A percentile compares a stretch with the other conserved stretches of the same genome.
These are phyloP conservation scores for Asbolus verrucosus DNA, from an alignment of 1,140 invertebrate genomes.

Conservation along the genomic window DNA sequence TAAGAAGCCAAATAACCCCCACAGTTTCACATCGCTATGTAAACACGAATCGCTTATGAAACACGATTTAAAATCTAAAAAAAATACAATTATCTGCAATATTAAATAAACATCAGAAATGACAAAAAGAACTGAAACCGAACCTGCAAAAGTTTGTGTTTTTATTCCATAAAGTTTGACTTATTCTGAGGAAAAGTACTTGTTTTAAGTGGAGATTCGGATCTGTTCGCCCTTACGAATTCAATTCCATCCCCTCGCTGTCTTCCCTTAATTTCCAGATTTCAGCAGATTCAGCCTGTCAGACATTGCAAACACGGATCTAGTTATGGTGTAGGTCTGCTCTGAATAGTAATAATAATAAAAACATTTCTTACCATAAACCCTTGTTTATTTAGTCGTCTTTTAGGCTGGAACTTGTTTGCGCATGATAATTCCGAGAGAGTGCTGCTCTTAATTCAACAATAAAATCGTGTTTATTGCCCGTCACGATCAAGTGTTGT, in stretches of 20 bases:
- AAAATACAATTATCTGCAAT: too few species aligned
- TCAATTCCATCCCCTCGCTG: too few species aligned
- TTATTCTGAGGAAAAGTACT: too few species aligned
- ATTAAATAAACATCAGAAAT: too few species aligned
- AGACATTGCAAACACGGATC: conserved; percentile 25
- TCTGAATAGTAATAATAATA: conserved; percentile 35
- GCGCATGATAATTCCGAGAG: conserved; percentile 14
- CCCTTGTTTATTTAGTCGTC: conserved; percentile 23
- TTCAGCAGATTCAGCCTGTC: conserved; percentile 5
- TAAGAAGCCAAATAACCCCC: conserved; percentile 1
- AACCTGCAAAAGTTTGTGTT: too few species aligned
- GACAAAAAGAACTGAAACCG: too few species aligned
- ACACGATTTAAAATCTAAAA: too few species aligned
- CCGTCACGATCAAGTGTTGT: conserved; percentile 50
- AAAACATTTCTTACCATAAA: conserved; percentile 16
- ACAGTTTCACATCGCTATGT: neutral
- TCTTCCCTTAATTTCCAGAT: conserved; percentile 30
- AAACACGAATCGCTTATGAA: too few species aligned
- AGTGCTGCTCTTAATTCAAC: conserved; percentile 7
- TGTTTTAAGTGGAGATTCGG: neutral
- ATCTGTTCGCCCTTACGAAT: neutral
- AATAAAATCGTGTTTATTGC: conserved; percentile 34
- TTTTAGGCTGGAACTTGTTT: conserved; percentile 15
- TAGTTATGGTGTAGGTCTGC: conserved; percentile 18
- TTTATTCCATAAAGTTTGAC: too few species aligned